phyloP scores from a whole-genome alignment of 1,140 invertebrate genomes.

The Cydia fagiglandana region DNA sequence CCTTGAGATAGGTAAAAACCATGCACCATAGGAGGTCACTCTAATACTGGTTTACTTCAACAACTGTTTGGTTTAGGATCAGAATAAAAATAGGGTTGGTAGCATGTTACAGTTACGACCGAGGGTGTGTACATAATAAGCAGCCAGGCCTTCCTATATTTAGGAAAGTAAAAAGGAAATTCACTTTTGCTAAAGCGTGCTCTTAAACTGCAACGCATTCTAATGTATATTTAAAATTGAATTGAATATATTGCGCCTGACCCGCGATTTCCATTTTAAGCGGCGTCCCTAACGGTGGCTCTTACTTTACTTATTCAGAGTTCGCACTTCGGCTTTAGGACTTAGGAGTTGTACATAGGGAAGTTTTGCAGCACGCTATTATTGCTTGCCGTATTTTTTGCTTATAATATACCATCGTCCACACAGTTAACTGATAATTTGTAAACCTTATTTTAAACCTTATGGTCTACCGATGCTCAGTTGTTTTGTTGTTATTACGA shows the following conservation, averaged over 20 bases:
- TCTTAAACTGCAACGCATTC: not conserved
- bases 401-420: not conserved
- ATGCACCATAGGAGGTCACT: not conserved
- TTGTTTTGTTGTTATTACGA: too few relatives aligned
- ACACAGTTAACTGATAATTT: too few relatives aligned
- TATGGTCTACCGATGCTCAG: too few relatives aligned
- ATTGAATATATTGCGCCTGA: not conserved
- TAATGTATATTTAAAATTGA: conserved; percentile 20
- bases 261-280: conserved; percentile 21
- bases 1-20: not conserved
- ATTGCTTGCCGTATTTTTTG: not conserved
- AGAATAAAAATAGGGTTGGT: not conserved
- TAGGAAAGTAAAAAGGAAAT: not conserved
- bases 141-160: not conserved
- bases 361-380: conserved; percentile 9
- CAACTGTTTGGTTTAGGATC: not conserved
- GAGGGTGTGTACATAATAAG: conserved; percentile 13
- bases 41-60: not conserved
- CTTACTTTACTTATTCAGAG: conserved; percentile 15
- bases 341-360: not conserved
- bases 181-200: not conserved
- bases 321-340: conserved; percentile 1
- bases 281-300: not conserved
- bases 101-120: conserved; percentile 13
- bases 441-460: too few relatives aligned